Base-by-base conservation (phyloP, 2,888 invertebrate genomes). In the Amphimallon solstitiale region DNA sequence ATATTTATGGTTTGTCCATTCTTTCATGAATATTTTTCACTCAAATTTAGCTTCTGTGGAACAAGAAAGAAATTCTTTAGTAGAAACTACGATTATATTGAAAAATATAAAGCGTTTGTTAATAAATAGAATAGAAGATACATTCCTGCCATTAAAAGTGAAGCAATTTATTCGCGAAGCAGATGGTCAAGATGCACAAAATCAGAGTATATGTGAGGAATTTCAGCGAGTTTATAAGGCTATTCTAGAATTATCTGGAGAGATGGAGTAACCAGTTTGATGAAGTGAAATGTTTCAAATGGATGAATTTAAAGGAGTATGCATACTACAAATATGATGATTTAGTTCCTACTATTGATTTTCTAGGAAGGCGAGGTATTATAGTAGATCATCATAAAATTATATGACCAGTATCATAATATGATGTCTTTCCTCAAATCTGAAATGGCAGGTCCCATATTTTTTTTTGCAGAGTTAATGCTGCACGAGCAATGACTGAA, bases 271-370 rank as follows among this genome's bases (percentile, higher is more conserved):
- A 19, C 14, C 46, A 15, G 46, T 46, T 46, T 10, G 9, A 46
- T 12, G 46, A 46, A 12, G 6, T 46, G n/a, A 46, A 46, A 46
- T 46, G 46, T 46, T 46, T 46, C 14, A 19, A 9, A 12, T 46
- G 9, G 46, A 46, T 46, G 46, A 14, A 14, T 46, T n/a, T 35
- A 51, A 46, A 46, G 19, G 46, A 46, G 9, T 46, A 46, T 14
- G 46, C 9, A 19, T 12, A 17, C 19, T 63, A 14, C 23, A 23
- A 23, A 23, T 23, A 23, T 23, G 29, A 29, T 5, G 6, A 29
- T 29, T 5, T 29, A 5, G 9, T 29, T 9, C 29, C 29, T 7
- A 43, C 6, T 15, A 43, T 15, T 43, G n/a, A 29, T 5, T 29
- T 7, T 29, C 2, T 43, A 15, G n/a, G 43, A 15, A 15, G 5